A percentile compares a stretch with the other conserved stretches of the same genome.
Conservation (phyloP, 2,797 vertebrate species). For the Bufotes viridis region DNA sequence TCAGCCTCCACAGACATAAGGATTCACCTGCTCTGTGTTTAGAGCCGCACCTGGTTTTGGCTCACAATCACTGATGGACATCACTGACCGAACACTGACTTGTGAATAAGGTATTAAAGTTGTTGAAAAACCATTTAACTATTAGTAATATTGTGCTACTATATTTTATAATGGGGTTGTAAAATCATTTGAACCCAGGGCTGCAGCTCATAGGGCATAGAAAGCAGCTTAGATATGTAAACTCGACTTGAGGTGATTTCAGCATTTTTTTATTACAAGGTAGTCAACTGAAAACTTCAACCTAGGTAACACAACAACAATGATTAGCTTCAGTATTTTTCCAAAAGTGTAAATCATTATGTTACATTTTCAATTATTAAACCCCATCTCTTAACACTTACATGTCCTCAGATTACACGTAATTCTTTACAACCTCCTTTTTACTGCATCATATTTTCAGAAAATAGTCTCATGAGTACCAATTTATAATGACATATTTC, state of each 20-base stretch:
- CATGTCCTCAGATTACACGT: conserved; percentile 9
- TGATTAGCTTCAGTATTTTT: not conserved
- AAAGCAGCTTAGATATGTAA: not conserved
- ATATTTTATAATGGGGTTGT: not conserved
- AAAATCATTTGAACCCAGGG: not conserved
- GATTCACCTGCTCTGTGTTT: too few relatives aligned
- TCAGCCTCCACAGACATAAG: too few relatives aligned
- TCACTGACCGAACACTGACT: too few relatives aligned
- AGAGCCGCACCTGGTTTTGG: too few relatives aligned
- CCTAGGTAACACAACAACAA: not conserved
- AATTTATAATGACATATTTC: conserved; percentile 27
- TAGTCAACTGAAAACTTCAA: not conserved
- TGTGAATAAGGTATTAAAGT: too few relatives aligned
- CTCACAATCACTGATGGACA: too few relatives aligned
- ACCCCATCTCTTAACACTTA: not conserved
- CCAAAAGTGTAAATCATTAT: not conserved
- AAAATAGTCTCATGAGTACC: conserved; percentile 12
- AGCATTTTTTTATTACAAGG: not conserved
- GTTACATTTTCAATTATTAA: conserved; percentile 18
- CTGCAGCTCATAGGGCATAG: not conserved
- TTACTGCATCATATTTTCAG: conserved; percentile 13
- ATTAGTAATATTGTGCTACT: not conserved
- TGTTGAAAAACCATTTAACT: too few relatives aligned
- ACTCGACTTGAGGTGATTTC: not conserved
- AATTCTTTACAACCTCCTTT: not conserved